These are phyloP conservation scores for Trypoxylon attenuatum DNA, from an alignment of 2,888 invertebrate species.

Conservation along the genomic window DNA sequence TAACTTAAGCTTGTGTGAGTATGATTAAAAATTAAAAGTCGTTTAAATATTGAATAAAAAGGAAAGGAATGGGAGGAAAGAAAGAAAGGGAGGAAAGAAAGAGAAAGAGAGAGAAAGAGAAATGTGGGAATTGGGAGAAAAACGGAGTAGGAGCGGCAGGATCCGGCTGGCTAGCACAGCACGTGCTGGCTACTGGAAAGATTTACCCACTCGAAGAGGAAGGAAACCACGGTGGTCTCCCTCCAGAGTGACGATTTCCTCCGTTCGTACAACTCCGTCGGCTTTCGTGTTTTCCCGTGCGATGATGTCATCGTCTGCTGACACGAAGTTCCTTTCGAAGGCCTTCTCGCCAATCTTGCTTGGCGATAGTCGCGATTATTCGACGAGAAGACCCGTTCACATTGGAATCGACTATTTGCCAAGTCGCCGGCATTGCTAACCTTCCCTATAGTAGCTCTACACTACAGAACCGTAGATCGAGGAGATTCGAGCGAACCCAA, in stretches of 20 bases:
- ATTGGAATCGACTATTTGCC: slow-evolving; percentile 10
- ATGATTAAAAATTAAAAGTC: slow-evolving; percentile 11
- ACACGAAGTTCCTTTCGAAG: slow-evolving; percentile 38
- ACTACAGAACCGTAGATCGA: not conserved
- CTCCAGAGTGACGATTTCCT: slow-evolving; percentile 25
- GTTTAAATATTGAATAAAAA: not conserved
- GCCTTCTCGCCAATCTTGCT: slow-evolving; percentile 16
- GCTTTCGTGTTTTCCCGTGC: slow-evolving; percentile 33
- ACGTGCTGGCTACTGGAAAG: slow-evolving; percentile 69
- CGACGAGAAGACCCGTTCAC: slow-evolving; percentile 24
- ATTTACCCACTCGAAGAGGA: slow-evolving; percentile 36
- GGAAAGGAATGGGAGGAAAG: slow-evolving; percentile 6
- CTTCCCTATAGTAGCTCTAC: not conserved
- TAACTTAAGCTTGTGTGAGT: slow-evolving; percentile 16
- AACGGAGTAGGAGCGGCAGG: slow-evolving; percentile 45
- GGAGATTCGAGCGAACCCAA: not conserved
- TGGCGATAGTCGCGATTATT: slow-evolving; percentile 28
- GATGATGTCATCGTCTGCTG: slow-evolving; percentile 46
- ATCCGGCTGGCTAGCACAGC: slow-evolving; percentile 64
- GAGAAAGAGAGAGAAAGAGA: slow-evolving; percentile 34
- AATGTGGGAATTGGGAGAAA: slow-evolving; percentile 32
- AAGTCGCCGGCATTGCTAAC: not conserved
- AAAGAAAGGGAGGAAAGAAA: slow-evolving; percentile 6
- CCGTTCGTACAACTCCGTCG: slow-evolving; percentile 40
- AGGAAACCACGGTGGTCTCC: slow-evolving; percentile 39